Evolutionary conservation across 2,797 vertebrate genomes (phyloP), one percentile per base, ranked within the genome.

Genomic region (Dipus sagitta): DNA sequence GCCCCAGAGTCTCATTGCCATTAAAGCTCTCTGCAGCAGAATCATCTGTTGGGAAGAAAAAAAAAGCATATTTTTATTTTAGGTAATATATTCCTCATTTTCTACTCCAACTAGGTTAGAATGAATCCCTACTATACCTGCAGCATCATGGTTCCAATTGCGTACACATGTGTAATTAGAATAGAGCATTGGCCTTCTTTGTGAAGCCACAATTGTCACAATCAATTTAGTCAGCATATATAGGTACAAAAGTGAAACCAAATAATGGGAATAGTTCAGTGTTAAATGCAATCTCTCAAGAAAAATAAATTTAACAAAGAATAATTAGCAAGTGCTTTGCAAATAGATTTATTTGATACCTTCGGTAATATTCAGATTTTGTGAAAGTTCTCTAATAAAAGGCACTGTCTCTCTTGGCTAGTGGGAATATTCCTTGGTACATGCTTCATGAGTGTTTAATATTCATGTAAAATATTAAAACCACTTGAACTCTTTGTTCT

Each of bases 11-110:
- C 96, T 99, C 98, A 96, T 98, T 98, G 96, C 98, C 98, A 95
- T 98, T 99, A 97, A 98, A 98, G 97, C 98, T 98, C 96, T 99
- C 98, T 93, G 98, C 98, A 0, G 98, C 98, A 96, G 98, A 99
- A 98, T 99, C 98, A 98, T 99, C 98, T 99, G 98, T 97, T 93
- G 97, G 96, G 97, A 83, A 98, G 47, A 80, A 92, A 90, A 79
- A 77, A 4, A 54, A 38, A 3, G 14, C 54, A 58, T 58, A 58
- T 67, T 72, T 58, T 23, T 2, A 79, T 93, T 91, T 95, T 84
- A 91, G 75, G 74, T 86, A 70, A 91, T 28, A 30, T 32, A 20
- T 2, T 87, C 17, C 62, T 92, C 42, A 65, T 58, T 91, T 94
- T 88, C 42, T 67, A 88, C 8, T 54, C 83, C 74, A 90, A 80